phyloP scores from a whole-genome alignment of 2,888 invertebrate genomes.

The Octodonta nipae region DNA sequence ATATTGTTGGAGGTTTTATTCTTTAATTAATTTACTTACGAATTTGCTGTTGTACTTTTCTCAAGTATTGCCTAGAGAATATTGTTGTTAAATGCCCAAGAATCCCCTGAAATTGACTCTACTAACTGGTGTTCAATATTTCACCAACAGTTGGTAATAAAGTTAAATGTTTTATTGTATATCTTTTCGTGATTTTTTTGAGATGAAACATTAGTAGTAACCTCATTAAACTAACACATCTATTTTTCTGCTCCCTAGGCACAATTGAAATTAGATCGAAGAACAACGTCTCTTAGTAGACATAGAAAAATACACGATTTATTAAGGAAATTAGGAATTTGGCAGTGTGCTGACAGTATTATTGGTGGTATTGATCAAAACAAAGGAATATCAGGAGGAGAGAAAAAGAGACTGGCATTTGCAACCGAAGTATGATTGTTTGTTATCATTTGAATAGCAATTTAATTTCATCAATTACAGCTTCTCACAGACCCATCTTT shows the following conservation, averaged over 20 bases:
- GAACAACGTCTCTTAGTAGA: conserved; percentile 47
- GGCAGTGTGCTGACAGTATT: conserved; percentile 54
- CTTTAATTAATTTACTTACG: too few species aligned
- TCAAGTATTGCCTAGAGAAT: too few species aligned
- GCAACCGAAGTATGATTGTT: conserved; percentile 88
- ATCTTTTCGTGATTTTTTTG: too few species aligned
- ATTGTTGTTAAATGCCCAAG: too few species aligned
- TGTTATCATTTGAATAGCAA: too few species aligned
- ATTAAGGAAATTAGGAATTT: conserved; percentile 56
- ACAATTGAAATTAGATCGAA: conserved; percentile 62
- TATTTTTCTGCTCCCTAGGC: conserved; percentile 42
- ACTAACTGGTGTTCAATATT: background rate
- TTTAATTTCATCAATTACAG: conserved; percentile 33
- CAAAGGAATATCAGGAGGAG: conserved; percentile 85
- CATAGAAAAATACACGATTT: conserved; percentile 55
- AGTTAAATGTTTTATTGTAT: conserved; percentile 1
- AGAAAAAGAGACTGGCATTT: conserved; percentile 81
- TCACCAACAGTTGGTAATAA: background rate
- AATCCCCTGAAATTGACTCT: too few species aligned
- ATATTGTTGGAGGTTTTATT: too few species aligned
- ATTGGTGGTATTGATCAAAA: conserved; percentile 65
- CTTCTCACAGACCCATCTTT: conserved; percentile 80
- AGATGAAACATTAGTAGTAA: background rate
- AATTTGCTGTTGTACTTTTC: too few species aligned
- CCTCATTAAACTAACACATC: background rate